Base-by-base conservation (phyloP, 64 coral and sea anemone species). In the Actinia tenebrosa region DNA sequence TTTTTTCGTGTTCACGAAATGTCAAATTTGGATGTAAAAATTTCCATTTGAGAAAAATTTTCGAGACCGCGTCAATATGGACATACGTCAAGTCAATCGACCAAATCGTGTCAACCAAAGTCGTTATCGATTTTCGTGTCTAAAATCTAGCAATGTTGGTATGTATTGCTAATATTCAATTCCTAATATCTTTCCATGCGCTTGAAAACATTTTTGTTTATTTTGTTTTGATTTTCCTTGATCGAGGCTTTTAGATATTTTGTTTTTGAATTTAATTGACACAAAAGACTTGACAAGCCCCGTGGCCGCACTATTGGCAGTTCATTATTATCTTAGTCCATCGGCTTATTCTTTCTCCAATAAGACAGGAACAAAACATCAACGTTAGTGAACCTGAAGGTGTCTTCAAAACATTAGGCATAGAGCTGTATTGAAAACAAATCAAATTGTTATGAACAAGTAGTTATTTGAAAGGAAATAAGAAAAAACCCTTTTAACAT, bases 251-350 rank as follows among this genome's bases (percentile, higher is more conserved):
- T 75, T n/a, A 75, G 27, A 75, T 37, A 37, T 75, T 75, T 14
- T 75, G 69, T 75, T 75, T 75, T 75, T 30, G 10, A 75, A 30
- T 75, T 75, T 14, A 75, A 75, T 75, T 75, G 69, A 75, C 26
- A 75, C 14, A 75, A 75, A 30, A 42, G 69, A 30, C 11, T 42
- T 75, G 69, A 42, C 69, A 75, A 25, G 9, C 69, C 69, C 69
- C 25, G 2, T 42, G 25, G 69, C n/a, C n/a, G n/a, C 27, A 14
- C 30, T 37, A 1, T 37, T 37, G 30, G 30, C 7, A 10, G 7
- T 10, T 75, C 26, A 16, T 14, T 75, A 75, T 15, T 3, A 43
- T 75, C 69, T 75, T 50, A 4, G 2, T 15, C 69, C 69, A 75
- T 30, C 69, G 27, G 18, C 63, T 66, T 23, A 75, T 14, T 75